Conservation (phyloP, 2,113 vertebrate genomes). For the Nothocercus nigrocapillus region DNA sequence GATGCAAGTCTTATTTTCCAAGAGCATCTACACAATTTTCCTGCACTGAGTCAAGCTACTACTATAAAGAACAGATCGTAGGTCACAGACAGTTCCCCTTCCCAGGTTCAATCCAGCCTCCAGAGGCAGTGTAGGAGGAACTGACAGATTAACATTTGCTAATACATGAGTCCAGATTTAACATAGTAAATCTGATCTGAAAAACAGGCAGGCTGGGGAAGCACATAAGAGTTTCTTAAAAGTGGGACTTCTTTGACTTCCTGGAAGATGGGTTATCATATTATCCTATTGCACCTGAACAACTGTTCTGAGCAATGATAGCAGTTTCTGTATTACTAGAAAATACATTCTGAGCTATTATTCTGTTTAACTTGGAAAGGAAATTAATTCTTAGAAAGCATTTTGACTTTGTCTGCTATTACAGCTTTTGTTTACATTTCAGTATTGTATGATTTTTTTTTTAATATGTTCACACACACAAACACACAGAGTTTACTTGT, state of each 20-base stretch:
- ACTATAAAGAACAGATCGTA: not conserved
- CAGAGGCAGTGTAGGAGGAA: too few species aligned
- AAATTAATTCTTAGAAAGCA: not conserved
- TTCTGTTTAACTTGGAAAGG: not conserved
- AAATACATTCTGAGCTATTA: not conserved
- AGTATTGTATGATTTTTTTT: not conserved
- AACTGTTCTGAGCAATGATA: not conserved
- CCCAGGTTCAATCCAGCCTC: not conserved
- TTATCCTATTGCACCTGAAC: not conserved
- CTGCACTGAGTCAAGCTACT: not conserved
- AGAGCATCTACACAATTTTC: not conserved
- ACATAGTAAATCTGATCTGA: not conserved
- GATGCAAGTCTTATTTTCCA: not conserved
- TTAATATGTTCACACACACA: too few species aligned
- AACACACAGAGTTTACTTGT: fast-evolving
- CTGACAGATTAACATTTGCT: not conserved
- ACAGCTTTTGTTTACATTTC: not conserved
- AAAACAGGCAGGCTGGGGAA: not conserved
- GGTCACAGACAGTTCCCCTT: not conserved
- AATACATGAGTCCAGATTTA: not conserved
- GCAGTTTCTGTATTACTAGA: not conserved
- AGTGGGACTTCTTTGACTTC: not conserved
- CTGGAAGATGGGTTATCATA: not conserved
- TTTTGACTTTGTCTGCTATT: not conserved
- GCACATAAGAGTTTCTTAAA: not conserved